Evolutionary conservation across 2,113 vertebrate genomes (phyloP).

Genomic region (Psettodes erumei): DNA sequence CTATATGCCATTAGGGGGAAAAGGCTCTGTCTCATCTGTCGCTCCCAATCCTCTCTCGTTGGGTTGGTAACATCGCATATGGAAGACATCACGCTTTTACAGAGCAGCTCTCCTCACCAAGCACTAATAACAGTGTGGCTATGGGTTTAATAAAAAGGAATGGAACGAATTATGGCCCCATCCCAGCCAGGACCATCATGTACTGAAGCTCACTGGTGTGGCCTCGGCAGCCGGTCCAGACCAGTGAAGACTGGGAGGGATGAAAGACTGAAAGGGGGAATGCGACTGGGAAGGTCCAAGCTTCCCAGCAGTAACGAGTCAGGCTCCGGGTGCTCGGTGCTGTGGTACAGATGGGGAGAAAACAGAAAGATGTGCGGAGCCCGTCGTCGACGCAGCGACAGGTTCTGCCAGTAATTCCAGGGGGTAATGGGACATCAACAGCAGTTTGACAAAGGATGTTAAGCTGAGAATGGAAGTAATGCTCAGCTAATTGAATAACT

Average conservation of each 20-base stretch:
- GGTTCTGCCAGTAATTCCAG: slow-evolving; percentile 18
- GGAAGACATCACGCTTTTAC: slow-evolving; percentile 78
- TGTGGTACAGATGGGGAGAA: slow-evolving; percentile 40
- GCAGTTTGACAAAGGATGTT: slow-evolving; percentile 43
- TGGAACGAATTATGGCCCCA: slow-evolving; percentile 79
- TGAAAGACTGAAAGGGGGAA: slow-evolving; percentile 35
- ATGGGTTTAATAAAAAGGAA: slow-evolving; percentile 80
- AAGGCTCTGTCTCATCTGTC: slow-evolving; percentile 58
- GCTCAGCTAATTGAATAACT: slow-evolving; percentile 30
- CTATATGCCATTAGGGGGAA: slow-evolving; percentile 62
- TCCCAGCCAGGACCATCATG: slow-evolving; percentile 69
- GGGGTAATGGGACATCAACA: slow-evolving; percentile 37
- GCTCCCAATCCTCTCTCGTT: slow-evolving; percentile 44
- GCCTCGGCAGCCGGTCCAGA: slow-evolving; percentile 62
- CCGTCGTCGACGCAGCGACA: neutral
- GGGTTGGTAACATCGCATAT: slow-evolving; percentile 76
- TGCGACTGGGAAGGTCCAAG: slow-evolving; percentile 42
- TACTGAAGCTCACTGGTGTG: slow-evolving; percentile 59
- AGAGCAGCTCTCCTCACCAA: slow-evolving; percentile 68
- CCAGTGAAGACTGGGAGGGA: slow-evolving; percentile 50
- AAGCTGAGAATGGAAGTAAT: slow-evolving; percentile 46
- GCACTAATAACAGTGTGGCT: slow-evolving; percentile 81
- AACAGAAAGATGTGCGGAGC: slow-evolving; percentile 62
- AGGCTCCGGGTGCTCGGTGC: slow-evolving; percentile 23
- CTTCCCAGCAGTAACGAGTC: slow-evolving; percentile 54